Evolutionary conservation across 2,888 invertebrate genomes (phyloP).

Genomic region (Thymelicus acteon): DNA sequence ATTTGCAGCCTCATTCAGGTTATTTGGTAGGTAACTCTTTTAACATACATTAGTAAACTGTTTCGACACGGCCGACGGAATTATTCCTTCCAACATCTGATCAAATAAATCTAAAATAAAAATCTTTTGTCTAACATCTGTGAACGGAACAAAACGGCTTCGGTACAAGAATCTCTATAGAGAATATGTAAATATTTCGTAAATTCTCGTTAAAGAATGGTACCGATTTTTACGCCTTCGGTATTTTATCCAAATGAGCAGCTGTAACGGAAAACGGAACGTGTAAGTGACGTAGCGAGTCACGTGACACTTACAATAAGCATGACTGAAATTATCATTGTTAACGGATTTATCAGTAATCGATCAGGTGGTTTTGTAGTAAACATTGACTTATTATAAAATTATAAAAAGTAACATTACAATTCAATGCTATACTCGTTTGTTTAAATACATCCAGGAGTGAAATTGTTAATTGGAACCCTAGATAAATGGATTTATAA

Average conservation of each 20-base stretch:
- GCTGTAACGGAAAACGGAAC: conserved; percentile 1
- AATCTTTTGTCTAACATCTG: conserved; percentile 51
- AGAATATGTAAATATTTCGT: conserved; percentile 43
- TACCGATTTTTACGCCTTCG: conserved; percentile 29
- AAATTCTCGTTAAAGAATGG: conserved; percentile 29
- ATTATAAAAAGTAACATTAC: no score
- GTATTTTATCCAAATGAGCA: conserved; percentile 15
- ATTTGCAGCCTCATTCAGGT: conserved; percentile 23
- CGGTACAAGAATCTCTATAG: conserved; percentile 48
- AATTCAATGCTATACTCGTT: no score
- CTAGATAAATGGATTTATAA: no score
- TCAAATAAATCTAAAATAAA: conserved; percentile 73
- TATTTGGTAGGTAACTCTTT: conserved; percentile 27
- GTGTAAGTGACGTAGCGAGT: not conserved
- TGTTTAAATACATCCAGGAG: no score
- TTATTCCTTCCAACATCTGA: conserved; percentile 71
- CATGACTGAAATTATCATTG: no score
- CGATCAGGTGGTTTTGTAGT: no score
- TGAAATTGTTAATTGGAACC: no score
- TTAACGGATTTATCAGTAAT: no score
- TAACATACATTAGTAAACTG: conserved; percentile 51
- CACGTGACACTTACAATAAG: conserved; percentile 14
- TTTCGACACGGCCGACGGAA: conserved; percentile 52
- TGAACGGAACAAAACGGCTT: conserved; percentile 44
- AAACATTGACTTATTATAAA: no score